Conservation (phyloP, 1,140 invertebrate genomes). For the Cardiocondyla obscurior region DNA sequence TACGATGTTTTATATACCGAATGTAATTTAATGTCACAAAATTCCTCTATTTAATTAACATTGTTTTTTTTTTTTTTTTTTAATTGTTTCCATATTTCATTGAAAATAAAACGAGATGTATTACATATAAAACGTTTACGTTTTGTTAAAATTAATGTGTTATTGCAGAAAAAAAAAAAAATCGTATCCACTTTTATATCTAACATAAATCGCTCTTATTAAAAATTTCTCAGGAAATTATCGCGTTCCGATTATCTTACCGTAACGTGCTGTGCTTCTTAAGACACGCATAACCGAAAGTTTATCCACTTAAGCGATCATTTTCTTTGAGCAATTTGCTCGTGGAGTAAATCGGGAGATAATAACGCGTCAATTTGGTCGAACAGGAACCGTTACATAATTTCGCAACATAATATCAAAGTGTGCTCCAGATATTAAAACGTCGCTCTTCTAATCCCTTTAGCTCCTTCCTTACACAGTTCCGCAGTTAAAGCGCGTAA, state of each 20-base stretch:
- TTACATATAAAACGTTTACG: not conserved
- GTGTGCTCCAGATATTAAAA: not conserved
- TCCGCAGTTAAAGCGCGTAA: not conserved
- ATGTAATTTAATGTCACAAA: conserved; percentile 18
- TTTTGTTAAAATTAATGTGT: not conserved
- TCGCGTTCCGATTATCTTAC: not conserved
- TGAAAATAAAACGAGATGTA: not conserved
- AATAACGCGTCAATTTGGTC: not conserved
- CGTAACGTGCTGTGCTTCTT: not conserved
- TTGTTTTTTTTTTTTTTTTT: not conserved
- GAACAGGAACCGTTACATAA: not conserved
- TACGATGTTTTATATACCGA: not conserved
- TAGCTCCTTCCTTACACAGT: not conserved
- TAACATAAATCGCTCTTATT: conserved; percentile 2
- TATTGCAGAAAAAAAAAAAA: not conserved
- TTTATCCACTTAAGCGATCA: not conserved
- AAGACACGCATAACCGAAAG: not conserved
- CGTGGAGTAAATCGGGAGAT: not conserved
- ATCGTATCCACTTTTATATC: not conserved
- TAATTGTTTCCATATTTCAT: conserved; percentile 1
- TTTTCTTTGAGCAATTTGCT: not conserved
- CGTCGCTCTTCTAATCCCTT: not conserved
- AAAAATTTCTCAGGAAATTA: not conserved
- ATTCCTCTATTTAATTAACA: conserved; percentile 17
- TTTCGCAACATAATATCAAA: not conserved